Evolutionary conservation across 2,888 invertebrate species (phyloP).

Genomic region (Watsonalla binaria): DNA sequence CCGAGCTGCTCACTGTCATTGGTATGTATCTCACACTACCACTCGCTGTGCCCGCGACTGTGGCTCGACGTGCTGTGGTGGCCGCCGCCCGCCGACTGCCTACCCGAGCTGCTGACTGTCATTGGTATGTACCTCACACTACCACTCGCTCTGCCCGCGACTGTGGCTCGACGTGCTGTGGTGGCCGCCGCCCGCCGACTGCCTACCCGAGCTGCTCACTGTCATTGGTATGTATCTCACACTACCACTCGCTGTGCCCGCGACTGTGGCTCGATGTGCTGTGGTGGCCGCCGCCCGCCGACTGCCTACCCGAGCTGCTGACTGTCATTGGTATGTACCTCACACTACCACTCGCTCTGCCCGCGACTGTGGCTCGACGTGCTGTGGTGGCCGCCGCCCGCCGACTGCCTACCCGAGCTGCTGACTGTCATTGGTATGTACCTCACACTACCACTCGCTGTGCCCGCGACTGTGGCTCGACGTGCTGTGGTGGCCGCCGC

Average conservation of each 20-base stretch:
- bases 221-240: conserved; percentile 69
- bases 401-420: conserved; percentile 78
- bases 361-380: too few species aligned
- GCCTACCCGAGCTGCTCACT: conserved; percentile 80
- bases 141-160: conserved; percentile 84
- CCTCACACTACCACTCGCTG: too few species aligned
- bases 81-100: conserved; percentile 76
- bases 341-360: too few species aligned
- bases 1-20: conserved; percentile 80
- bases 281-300: conserved; percentile 82
- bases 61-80: conserved; percentile 94
- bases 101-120: conserved; percentile 80
- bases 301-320: conserved; percentile 80
- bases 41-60: conserved; percentile 87
- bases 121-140: conserved; percentile 59
- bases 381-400: conserved; percentile 83
- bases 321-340: conserved; percentile 73
- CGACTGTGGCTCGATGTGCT: too few species aligned
- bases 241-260: too few species aligned
- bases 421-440: conserved; percentile 78
- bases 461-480: too few species aligned
- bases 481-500: conserved; percentile 84
- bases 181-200: conserved; percentile 80
- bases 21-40: conserved; percentile 42
- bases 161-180: conserved; percentile 94